These are phyloP conservation scores for Acleris emargana DNA, from an alignment of 2,888 invertebrate genomes.

Conservation along the genomic window DNA sequence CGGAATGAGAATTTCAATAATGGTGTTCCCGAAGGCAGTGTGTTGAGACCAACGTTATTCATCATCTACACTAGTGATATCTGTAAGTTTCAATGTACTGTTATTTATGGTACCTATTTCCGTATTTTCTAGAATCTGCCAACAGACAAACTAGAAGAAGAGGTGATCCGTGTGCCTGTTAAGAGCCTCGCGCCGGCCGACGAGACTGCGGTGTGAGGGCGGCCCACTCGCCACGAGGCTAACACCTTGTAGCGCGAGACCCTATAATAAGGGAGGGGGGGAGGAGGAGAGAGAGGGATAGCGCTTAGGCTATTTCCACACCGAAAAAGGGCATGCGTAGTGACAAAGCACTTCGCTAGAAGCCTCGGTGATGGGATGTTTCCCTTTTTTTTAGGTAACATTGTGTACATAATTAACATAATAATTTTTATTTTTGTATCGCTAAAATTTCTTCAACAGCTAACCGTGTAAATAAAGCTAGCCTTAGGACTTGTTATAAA, in stretches of 20 bases:
- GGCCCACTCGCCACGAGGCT: constrained; percentile 43
- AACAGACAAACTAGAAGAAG: constrained; percentile 73
- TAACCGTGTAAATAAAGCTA: no score
- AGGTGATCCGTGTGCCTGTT: constrained; percentile 65
- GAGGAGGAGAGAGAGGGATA: fast-evolving
- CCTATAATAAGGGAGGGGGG: not conserved
- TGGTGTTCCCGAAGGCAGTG: no score
- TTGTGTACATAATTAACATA: no score
- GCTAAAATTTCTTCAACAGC: no score
- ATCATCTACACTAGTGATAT: not conserved
- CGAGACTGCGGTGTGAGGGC: constrained; percentile 77
- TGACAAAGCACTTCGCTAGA: no score
- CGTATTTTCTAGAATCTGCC: constrained; percentile 69
- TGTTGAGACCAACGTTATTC: no score
- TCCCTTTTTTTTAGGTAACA: no score
- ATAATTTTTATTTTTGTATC: no score
- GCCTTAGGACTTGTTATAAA: no score
- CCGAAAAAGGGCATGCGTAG: constrained; percentile 8
- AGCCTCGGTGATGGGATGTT: no score
- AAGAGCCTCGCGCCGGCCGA: constrained; percentile 61
- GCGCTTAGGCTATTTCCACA: constrained; percentile 12
- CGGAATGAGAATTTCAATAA: no score
- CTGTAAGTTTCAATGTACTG: not conserved
- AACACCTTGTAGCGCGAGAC: constrained; percentile 2
- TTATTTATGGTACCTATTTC: not conserved